Conservation (phyloP, 2,888 invertebrate species). For the Yponomeuta sedellus region DNA sequence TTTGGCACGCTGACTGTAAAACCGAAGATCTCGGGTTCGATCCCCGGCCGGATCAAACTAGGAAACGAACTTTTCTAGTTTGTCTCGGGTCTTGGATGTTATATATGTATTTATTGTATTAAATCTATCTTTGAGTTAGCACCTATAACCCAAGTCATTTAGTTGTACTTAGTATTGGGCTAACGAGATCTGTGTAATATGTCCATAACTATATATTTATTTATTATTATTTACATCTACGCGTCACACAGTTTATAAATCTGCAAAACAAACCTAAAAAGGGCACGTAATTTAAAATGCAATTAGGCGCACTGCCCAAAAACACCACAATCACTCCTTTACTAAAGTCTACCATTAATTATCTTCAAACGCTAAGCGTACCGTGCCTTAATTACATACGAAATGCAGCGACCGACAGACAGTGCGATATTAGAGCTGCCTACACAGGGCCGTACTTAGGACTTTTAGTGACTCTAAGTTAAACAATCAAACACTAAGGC, state of each 20-base stretch:
- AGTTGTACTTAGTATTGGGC: no score
- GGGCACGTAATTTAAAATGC: neutral
- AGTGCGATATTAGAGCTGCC: slow-evolving; percentile 14
- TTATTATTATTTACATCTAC: no score
- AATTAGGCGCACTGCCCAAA: slow-evolving; percentile 2
- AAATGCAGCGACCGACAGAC: slow-evolving; percentile 22
- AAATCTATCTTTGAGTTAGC: no score
- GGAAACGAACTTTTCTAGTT: no score
- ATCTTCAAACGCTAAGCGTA: slow-evolving; percentile 56
- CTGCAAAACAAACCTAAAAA: neutral
- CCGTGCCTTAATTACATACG: slow-evolving; percentile 42
- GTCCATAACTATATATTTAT: no score
- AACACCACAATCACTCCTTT: neutral
- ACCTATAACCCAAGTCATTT: no score
- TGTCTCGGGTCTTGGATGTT: no score
- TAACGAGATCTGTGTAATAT: no score
- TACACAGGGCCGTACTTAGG: neutral
- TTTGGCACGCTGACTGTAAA: no score
- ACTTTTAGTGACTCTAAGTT: neutral
- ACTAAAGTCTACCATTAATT: slow-evolving; percentile 31
- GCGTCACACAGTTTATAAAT: neutral
- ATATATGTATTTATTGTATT: no score
- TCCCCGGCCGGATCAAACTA: no score
- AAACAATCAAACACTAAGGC: neutral
- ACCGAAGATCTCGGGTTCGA: no score